Conservation (phyloP, 2,797 vertebrate genomes). For the Alcedo quadribrachys region DNA sequence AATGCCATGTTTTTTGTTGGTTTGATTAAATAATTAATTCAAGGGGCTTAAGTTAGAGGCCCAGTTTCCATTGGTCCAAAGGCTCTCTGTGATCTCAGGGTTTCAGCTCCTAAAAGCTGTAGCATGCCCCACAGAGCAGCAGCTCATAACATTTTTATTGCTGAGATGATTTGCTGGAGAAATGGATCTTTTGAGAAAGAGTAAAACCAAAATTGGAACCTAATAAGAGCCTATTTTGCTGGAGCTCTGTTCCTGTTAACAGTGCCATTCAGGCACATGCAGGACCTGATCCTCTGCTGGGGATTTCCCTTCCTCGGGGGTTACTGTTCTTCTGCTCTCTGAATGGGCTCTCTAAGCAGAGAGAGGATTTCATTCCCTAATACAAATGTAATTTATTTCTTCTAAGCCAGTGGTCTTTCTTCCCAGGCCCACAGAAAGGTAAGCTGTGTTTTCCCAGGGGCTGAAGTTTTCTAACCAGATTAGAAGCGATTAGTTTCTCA, state of each 20-base stretch:
- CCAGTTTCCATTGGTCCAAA: not conserved
- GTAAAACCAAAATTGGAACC: not conserved
- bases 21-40: not conserved
- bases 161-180: not conserved
- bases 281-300: not conserved
- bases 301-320: not conserved
- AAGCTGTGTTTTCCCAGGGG: not conserved
- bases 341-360: not conserved
- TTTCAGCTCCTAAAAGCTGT: not conserved
- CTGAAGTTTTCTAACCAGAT: not conserved
- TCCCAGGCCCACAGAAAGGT: not conserved
- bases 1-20: not conserved
- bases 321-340: not conserved
- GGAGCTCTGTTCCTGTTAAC: not conserved
- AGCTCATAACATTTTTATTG: rapidly evolving
- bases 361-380: not conserved
- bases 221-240: not conserved
- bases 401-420: not conserved
- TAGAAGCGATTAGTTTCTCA: not conserved
- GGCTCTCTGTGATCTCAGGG: not conserved
- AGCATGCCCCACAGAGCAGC: rapidly evolving
- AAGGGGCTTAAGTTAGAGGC: not conserved
- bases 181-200: not conserved
- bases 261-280: rapidly evolving
- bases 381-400: not conserved